Evolutionary conservation across 1,140 invertebrate genomes (phyloP).

Genomic region (Cepaea nemoralis): DNA sequence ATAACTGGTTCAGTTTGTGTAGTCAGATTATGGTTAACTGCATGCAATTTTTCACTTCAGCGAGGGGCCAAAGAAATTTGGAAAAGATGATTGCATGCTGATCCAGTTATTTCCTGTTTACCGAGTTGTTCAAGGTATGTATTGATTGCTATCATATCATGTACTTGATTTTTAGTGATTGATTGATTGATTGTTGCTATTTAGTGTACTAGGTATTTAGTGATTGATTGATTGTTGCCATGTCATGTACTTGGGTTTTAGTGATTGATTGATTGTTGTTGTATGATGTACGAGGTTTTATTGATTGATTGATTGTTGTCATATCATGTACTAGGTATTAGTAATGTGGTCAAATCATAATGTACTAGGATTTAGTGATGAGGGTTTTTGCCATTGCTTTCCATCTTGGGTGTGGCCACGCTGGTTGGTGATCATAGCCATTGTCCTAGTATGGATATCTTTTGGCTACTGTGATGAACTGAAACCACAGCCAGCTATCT

Average conservation of each 20-base stretch:
- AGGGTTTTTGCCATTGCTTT: no score
- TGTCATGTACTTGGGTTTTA: not conserved
- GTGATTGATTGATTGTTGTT: not conserved
- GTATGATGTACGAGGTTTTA: no score
- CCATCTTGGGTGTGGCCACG: no score
- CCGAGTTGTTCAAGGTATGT: constrained; percentile 74
- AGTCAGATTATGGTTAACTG: not conserved
- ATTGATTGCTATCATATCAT: not conserved
- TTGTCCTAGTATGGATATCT: no score
- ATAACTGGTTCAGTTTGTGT: no score
- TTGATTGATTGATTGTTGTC: no score
- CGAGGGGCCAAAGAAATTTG: constrained; percentile 75
- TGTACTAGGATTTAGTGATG: no score
- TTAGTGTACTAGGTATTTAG: not conserved
- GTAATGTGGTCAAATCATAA: no score
- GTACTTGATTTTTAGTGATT: constrained; percentile 3
- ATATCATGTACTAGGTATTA: no score
- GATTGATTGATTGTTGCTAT: not conserved
- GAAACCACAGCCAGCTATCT: no score
- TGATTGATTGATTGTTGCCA: not conserved
- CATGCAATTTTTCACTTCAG: constrained; percentile 44
- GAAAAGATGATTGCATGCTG: constrained; percentile 82
- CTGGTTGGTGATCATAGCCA: no score
- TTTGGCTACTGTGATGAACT: no score
- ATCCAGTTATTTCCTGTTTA: constrained; percentile 86